These are phyloP conservation scores for Epizoanthus scotinus DNA, from an alignment of 92 coral and sea anemone species.

Conservation along the genomic window DNA sequence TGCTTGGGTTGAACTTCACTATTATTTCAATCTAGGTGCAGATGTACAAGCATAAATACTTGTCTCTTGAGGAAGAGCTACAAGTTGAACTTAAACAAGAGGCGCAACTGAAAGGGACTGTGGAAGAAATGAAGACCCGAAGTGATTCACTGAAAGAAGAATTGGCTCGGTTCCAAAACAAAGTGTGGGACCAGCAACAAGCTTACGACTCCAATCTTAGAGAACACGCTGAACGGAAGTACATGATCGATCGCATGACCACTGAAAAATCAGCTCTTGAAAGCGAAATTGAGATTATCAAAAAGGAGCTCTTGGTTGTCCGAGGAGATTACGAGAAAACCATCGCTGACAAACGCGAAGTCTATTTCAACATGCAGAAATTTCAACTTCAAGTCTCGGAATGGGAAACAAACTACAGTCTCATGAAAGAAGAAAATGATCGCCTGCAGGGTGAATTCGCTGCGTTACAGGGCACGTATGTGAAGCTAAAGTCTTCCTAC, in stretches of 20 bases:
- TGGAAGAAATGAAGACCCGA: conserved; percentile 49
- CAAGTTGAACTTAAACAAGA: conserved; percentile 37
- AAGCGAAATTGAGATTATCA: conserved; percentile 54
- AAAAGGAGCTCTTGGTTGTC: conserved; percentile 44
- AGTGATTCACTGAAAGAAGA: conserved; percentile 53
- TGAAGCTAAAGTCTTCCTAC: conserved; percentile 27
- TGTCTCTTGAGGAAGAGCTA: conserved; percentile 38
- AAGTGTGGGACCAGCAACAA: conserved; percentile 59
- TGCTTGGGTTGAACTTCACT: too few relatives aligned
- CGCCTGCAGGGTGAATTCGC: conserved; percentile 53
- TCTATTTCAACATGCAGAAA: conserved; percentile 56
- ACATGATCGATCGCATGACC: conserved; percentile 52
- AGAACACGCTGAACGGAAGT: conserved; percentile 52
- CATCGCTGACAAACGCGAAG: conserved; percentile 62
- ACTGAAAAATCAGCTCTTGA: conserved; percentile 48
- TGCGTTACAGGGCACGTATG: conserved; percentile 38
- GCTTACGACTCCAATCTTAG: conserved; percentile 53
- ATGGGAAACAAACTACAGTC: conserved; percentile 68
- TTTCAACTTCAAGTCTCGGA: conserved; percentile 61
- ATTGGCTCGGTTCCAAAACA: conserved; percentile 36
- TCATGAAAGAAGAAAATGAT: conserved; percentile 66
- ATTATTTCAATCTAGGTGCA: conserved; percentile 5
- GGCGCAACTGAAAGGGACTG: conserved; percentile 43
- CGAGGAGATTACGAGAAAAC: conserved; percentile 58
- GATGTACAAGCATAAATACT: conserved; percentile 16